Base-by-base conservation (phyloP, 2,888 invertebrate genomes). In the Drosophila nr. perissopoda region DNA sequence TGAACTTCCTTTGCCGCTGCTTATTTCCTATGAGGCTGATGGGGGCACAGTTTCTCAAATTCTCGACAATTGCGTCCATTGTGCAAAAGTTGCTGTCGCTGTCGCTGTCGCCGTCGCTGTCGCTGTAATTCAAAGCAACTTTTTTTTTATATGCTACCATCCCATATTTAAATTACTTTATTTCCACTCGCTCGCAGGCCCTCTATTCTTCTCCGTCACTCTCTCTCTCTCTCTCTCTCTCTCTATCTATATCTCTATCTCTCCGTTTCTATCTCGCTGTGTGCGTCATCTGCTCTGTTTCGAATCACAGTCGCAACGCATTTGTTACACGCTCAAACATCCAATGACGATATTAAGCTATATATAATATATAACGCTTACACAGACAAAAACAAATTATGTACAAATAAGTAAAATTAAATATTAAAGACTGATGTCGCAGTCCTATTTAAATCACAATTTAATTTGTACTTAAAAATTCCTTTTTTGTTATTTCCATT, bases 101-200 rank as follows among this genome's bases (percentile, higher is more conserved):
- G 74, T 83, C 46, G 68, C 42, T 46, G 61, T 53, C 34, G 21
- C 11, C 2, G 46, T 52, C 16, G 21, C 33, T 4, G 31, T 54
- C 62, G 79, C 65, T 54, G 72, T 88, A 79, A 84, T 88, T 82
- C 89, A 83, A 79, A 79, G 81, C 70, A 69, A 65, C 46, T 52
- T 56, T 57, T 53, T 59, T 27, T 34, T 7, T 54, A 27, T 36
- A 33, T 59, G 79, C 81, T 79, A 58, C 74, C 74, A 89, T 82
- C 51, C 74, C 81, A 74, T 80, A 90, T 90, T 81, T 78, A 85
- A 89, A 89, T 89, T 86, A 77, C 89, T 88, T 86, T 82, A 89
- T 83, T 86, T 88, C 76, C 86, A 83, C 76, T 84, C 74, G 69
- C 67, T 67, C 63, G 57, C 69, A 64, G 62, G 70, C 58, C 49